These are phyloP conservation scores for Pantherophis guttatus DNA, from an alignment of 2,113 vertebrate species.

Conservation along the genomic window DNA sequence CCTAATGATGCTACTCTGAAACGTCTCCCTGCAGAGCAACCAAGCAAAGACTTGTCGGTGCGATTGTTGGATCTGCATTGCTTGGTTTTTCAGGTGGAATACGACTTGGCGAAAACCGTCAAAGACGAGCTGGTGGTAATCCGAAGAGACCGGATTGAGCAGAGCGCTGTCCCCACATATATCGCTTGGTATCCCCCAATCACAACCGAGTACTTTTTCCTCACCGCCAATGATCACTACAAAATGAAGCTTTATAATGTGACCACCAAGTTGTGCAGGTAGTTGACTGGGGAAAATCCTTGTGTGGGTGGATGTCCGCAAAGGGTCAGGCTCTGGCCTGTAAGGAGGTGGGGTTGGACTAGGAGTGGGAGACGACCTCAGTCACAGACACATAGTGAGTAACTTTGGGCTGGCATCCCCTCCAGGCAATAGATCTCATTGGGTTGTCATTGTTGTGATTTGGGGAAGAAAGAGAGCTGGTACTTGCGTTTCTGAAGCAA, in stretches of 20 bases:
- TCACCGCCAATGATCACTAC: constrained; percentile 79
- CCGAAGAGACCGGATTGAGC: constrained; percentile 76
- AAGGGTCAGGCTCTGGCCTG: not conserved
- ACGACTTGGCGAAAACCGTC: constrained; percentile 76
- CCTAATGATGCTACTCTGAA: not conserved
- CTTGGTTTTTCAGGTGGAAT: constrained; percentile 81
- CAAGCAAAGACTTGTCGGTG: rapidly evolving
- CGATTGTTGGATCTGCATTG: not conserved
- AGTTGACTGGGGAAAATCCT: not conserved
- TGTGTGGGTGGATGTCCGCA: not conserved
- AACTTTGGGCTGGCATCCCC: not conserved
- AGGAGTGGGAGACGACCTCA: not conserved
- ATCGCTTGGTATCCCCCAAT: constrained; percentile 89
- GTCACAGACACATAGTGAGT: not conserved
- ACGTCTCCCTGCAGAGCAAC: not conserved
- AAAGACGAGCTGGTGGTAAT: constrained; percentile 73
- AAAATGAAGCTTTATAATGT: constrained; percentile 91
- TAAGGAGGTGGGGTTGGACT: not conserved
- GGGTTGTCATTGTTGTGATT: not conserved
- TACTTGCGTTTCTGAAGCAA: no score
- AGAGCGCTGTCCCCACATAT: constrained; percentile 77
- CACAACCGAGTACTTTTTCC: constrained; percentile 81
- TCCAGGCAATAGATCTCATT: not conserved
- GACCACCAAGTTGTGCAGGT: constrained; percentile 92
- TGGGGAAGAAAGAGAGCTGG: no score